Evolutionary conservation across 2,888 invertebrate species (phyloP).

Genomic region (Apotomis betuletana): DNA sequence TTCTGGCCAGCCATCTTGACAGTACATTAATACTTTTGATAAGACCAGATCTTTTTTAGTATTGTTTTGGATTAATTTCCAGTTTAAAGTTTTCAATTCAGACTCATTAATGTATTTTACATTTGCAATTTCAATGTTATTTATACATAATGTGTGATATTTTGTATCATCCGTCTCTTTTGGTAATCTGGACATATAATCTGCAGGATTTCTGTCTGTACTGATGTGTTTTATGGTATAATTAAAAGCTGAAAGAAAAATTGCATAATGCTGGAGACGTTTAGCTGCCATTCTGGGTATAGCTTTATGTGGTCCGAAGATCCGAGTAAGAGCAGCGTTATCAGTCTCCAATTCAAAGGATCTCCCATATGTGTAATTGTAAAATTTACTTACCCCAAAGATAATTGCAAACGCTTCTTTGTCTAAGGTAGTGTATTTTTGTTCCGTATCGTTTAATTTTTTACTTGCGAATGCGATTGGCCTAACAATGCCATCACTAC

Average conservation of each 20-base stretch:
- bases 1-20: no score
- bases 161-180: no score
- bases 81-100: constrained; percentile 1
- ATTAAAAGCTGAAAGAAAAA: background rate
- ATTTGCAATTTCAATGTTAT: background rate
- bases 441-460: no score
- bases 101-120: background rate
- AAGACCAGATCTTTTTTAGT: background rate
- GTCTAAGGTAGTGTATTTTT: no score
- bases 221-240: background rate
- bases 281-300: constrained; percentile 9
- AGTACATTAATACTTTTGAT: no score
- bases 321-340: constrained; percentile 37
- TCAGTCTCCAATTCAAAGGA: constrained; percentile 35
- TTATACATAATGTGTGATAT: no score
- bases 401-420: no score
- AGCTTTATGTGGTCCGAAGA: background rate
- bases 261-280: background rate
- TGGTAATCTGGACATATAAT: constrained; percentile 12
- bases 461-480: no score
- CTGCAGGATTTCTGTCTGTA: constrained; percentile 1
- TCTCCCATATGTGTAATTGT: no score
- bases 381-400: no score
- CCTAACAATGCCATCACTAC: no score
- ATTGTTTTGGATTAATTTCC: background rate